Evolutionary conservation across 2,888 invertebrate genomes (phyloP), one percentile per base, ranked within the genome.

Genomic region (Andrena bicolor): DNA sequence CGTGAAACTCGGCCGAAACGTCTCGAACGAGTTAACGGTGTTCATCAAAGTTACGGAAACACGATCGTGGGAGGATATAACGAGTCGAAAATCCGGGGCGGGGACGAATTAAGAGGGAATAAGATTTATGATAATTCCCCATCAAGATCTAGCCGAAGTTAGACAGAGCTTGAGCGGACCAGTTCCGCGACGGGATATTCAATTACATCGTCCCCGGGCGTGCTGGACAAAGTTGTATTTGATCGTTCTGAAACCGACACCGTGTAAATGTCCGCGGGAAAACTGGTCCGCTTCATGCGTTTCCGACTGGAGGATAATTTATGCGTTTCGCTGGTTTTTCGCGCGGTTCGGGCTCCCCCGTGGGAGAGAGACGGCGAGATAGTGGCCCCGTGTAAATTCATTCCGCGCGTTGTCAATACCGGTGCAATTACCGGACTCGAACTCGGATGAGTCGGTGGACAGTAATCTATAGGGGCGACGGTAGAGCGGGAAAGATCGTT

Each of bases 111-210:
- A 74, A 77, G 58, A 49, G n/a, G 32, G 68, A 71, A 61, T 32
- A 32, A 83, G 81, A 83, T 83, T 83, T 77, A 81, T 71, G 83
- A 74, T 64, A 70, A 77, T 68, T 76, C 60, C 13, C 49, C 32
- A 68, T 68, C 61, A 53, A 56, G 73, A 76, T 77, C 51, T 60
- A 65, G 13, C 26, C 58, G 10, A 73, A 72, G 53, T 56, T 66
- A 28, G 35, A 49, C 35, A 7, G 72, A 58, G 35, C 30, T 53
- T 5, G n/a, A 26, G 26, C 26, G 48, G 69, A 66, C 64, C 48
- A 61, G 69, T 73, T 65, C 53, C 26, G 0, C 51, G 35, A 10
- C 51, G 7, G 28, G 49, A 16, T 49, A 73, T 69, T 80, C 80
- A 56, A 80, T 80, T 76, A 71, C 79, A 60, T 35, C 28, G 32